phyloP scores from a whole-genome alignment of 2,113 vertebrate genomes.

The Toxotes chatareus region DNA sequence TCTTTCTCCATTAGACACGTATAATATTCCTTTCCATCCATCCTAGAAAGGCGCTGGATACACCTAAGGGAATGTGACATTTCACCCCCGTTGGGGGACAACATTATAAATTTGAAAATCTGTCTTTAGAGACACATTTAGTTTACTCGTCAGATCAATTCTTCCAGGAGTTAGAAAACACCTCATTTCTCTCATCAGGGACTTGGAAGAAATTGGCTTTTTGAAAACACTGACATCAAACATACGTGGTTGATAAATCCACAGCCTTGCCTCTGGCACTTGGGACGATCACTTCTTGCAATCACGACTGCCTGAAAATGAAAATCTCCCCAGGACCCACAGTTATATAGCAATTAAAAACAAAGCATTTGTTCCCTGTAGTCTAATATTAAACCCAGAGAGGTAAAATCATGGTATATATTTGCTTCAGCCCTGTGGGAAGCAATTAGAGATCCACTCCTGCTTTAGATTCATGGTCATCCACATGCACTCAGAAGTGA shows the following conservation, averaged over 20 bases:
- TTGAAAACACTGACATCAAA: constrained; percentile 33
- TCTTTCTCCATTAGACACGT: constrained; percentile 46
- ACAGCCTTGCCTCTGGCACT: constrained; percentile 34
- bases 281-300: constrained; percentile 14
- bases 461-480: constrained; percentile 67
- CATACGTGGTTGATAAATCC: constrained; percentile 28
- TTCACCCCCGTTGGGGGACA: constrained; percentile 17
- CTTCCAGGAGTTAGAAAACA: constrained; percentile 15
- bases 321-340: constrained; percentile 27
- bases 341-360: constrained; percentile 55
- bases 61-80: constrained; percentile 37
- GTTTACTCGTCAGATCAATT: constrained; percentile 32
- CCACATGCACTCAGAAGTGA: constrained; percentile 51
- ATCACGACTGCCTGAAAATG: constrained; percentile 13
- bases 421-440: constrained; percentile 44
- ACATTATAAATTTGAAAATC: constrained; percentile 23
- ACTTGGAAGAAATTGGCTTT: constrained; percentile 19
- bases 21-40: constrained; percentile 35
- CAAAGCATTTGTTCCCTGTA: constrained; percentile 36
- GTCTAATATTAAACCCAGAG: constrained; percentile 42
- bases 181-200: background rate
- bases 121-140: constrained; percentile 7
- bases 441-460: constrained; percentile 60
- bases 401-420: constrained; percentile 25
- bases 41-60: constrained; percentile 13